Conservation (phyloP, 1,140 invertebrate genomes). For the Gryllus bimaculatus region DNA sequence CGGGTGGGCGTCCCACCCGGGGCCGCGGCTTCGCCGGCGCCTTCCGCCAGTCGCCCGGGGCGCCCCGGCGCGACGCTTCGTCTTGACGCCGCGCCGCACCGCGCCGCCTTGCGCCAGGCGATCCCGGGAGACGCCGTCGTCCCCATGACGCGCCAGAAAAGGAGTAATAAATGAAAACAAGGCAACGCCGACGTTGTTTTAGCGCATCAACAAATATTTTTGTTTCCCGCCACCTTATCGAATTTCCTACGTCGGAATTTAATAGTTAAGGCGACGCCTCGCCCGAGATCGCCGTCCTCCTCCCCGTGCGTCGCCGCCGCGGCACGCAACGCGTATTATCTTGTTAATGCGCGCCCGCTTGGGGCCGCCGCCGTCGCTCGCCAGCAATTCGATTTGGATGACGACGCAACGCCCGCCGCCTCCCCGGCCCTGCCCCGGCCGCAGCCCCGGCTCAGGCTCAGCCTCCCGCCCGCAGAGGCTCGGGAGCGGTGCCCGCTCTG, state of each 20-base stretch:
- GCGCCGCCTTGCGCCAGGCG: no score
- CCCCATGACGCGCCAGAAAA: not conserved
- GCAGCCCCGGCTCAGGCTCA: not conserved
- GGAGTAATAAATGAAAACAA: slow-evolving; percentile 1
- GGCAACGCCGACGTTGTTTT: not conserved
- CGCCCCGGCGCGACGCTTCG: no score
- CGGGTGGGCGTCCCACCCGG: no score
- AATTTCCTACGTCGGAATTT: not conserved
- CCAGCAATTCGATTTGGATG: not conserved
- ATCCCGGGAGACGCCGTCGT: no score
- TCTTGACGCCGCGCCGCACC: no score
- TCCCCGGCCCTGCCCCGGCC: not conserved
- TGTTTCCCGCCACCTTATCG: not conserved
- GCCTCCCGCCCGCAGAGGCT: no score
- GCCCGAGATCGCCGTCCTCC: not conserved
- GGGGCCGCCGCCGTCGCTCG: not conserved
- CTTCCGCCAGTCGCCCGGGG: no score
- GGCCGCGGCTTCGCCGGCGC: no score
- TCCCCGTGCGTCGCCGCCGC: not conserved
- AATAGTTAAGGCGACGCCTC: not conserved
- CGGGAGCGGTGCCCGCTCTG: no score
- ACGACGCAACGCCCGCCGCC: not conserved
- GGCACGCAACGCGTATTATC: not conserved
- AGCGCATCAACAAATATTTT: not conserved
- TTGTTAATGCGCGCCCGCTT: not conserved